These are phyloP conservation scores for Dolichopus griseipennis DNA, from an alignment of 2,888 invertebrate species.

Conservation along the genomic window DNA sequence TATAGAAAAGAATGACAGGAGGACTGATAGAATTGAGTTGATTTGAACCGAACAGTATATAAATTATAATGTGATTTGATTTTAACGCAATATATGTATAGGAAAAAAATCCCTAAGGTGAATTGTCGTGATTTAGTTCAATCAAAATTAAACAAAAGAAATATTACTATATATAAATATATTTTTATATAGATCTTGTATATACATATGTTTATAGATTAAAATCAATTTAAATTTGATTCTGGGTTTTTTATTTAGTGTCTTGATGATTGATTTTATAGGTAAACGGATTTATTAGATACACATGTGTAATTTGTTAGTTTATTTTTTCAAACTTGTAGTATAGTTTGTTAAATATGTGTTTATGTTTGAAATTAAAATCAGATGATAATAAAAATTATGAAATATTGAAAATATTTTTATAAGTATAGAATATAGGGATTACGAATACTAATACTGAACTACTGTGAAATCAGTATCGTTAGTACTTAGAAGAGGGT, in stretches of 20 bases:
- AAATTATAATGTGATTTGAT: neutral
- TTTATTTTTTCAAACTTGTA: no score
- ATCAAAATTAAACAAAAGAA: constrained; percentile 6
- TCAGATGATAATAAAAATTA: no score
- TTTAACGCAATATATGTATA: neutral
- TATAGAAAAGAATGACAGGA: no score
- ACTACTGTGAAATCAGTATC: no score
- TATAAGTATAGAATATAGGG: no score
- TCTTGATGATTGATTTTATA: neutral
- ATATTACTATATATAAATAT: neutral
- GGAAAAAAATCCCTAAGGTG: neutral
- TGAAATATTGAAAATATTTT: no score
- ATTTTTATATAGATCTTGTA: no score
- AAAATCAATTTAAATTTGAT: neutral
- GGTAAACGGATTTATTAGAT: neutral
- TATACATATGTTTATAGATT: neutral
- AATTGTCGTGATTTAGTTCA: neutral
- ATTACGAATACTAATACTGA: no score
- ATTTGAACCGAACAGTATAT: neutral
- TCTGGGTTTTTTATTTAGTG: neutral
- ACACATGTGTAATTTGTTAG: neutral
- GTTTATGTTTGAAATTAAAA: neutral
- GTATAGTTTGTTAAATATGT: neutral
- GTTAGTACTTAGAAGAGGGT: no score
- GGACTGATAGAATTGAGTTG: no score